Evolutionary conservation across 1,140 invertebrate genomes (phyloP), one percentile per base, ranked within the genome.

Genomic region (Drosophila nannoptera): DNA sequence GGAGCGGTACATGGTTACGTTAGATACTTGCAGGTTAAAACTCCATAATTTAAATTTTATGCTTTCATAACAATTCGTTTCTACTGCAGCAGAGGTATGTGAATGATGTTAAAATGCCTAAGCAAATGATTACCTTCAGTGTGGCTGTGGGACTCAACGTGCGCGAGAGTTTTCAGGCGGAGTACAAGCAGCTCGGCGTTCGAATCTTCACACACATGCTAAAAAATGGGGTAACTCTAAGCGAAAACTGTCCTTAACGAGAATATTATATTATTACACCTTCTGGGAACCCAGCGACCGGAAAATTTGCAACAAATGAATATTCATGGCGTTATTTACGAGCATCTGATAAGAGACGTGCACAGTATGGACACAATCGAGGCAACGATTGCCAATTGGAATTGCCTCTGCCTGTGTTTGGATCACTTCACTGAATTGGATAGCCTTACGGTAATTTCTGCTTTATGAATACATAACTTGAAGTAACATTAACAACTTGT

Each of bases 321-420:
- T 42, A 53, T 86, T 29, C 82, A 86, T 8, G 52, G 68, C 5
- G 81, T 86, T 0, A 86, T 86, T n/a, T 86, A 75, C 31, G 71
- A 86, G 6, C 42, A 87, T 68, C 68, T 76, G 0, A 59, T 87
- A 0, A 62, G 59, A n/a, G 77, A 75, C 55, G 65, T 74, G 7
- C 77, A 81, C 38, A 73, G 67, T n/a, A 60, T 75, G 67, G 77
- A 84, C 8, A 53, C 70, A 4, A 50, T 73, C 7, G 67, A 67
- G 9, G 60, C 50, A 0, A 81, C 69, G 9, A 36, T 7, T 0
- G 40, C 58, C 2, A 65, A 70, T 49, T 86, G 81, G 81, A 72
- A 63, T n/a, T 86, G 81, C 33, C 52, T 87, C 7, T 81, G 64
- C 7, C 52, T 75, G 4, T 87, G 81, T 32, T 59, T 86, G 16